phyloP scores from a whole-genome alignment of 2,797 vertebrate genomes.

The Lacerta agilis region DNA sequence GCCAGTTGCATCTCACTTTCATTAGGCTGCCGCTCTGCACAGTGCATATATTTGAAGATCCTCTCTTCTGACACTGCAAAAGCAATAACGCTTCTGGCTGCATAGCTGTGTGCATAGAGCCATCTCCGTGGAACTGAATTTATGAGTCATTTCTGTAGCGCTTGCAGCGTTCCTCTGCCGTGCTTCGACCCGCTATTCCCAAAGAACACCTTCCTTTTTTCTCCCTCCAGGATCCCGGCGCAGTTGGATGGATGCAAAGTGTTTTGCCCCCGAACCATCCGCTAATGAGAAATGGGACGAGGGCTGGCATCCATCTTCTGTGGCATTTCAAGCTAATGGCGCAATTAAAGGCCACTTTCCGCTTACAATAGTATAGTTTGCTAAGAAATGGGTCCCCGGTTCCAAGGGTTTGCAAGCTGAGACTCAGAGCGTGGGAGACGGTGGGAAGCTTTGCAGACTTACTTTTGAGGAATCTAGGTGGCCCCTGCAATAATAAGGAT shows the following conservation, averaged over 20 bases:
- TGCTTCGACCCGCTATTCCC: background rate
- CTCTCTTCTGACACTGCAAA: rapidly evolving
- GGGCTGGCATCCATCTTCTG: background rate
- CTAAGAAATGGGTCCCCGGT: background rate
- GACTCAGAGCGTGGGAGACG: background rate
- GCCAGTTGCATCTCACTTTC: rapidly evolving
- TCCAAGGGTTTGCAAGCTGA: background rate
- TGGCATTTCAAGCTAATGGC: conserved; percentile 3
- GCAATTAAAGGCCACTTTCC: conserved; percentile 16
- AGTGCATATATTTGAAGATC: rapidly evolving
- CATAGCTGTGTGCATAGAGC: background rate
- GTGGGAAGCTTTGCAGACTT: too few relatives aligned
- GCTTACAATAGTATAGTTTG: background rate
- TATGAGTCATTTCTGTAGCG: background rate
- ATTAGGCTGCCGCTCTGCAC: background rate
- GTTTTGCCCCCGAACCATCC: background rate
- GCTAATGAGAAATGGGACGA: background rate
- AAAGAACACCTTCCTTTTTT: background rate
- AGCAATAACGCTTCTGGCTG: background rate
- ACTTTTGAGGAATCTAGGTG: too few relatives aligned
- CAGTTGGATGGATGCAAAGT: background rate
- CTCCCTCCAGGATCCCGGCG: background rate
- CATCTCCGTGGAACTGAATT: background rate
- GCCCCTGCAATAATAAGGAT: background rate
- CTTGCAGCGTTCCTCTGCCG: background rate